Percentiles rank a stretch among this genome's conserved stretches.
Conservation (phyloP, 2,113 vertebrate genomes). For the Misgurnus mizolepis region DNA sequence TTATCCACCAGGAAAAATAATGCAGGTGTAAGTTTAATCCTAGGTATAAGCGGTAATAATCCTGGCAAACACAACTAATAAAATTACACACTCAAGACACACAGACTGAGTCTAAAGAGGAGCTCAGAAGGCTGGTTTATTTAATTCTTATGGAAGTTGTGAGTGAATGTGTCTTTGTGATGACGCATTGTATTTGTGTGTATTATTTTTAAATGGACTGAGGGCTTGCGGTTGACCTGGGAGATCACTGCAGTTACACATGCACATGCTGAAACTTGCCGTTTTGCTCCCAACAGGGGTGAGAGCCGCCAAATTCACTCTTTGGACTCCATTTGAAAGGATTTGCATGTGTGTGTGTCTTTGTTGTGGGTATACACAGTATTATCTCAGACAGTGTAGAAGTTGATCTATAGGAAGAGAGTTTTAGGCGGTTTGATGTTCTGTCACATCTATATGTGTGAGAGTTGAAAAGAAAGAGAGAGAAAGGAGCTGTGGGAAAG, state of each 20-base stretch:
- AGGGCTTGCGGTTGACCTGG: conserved; percentile 43
- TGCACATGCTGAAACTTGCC: conserved; percentile 20
- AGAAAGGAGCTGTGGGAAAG: conserved; percentile 24
- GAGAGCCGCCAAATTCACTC: neutral
- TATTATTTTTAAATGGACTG: conserved; percentile 45
- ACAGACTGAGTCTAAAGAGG: neutral
- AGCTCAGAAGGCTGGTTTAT: neutral
- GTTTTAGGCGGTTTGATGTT: conserved; percentile 15
- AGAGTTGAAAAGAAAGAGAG: neutral
- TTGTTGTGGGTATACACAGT: conserved; percentile 25
- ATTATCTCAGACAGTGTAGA: conserved; percentile 26
- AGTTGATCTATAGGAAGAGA: conserved; percentile 17
- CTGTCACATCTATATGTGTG: neutral
- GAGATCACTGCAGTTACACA: conserved; percentile 34
- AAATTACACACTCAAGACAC: neutral
- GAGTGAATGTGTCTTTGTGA: conserved; percentile 32
- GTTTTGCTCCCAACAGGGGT: conserved; percentile 11
- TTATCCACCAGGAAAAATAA: too few relatives aligned
- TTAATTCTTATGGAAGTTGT: conserved; percentile 52
- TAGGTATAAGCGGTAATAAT: neutral
- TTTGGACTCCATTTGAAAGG: conserved; percentile 30
- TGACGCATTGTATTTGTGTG: conserved; percentile 44
- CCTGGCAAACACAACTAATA: too few relatives aligned
- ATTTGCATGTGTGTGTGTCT: conserved; percentile 34
- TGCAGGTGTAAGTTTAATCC: neutral